These are phyloP conservation scores for Drosophila dives DNA, from an alignment of 2,888 invertebrate genomes.

Conservation along the genomic window DNA sequence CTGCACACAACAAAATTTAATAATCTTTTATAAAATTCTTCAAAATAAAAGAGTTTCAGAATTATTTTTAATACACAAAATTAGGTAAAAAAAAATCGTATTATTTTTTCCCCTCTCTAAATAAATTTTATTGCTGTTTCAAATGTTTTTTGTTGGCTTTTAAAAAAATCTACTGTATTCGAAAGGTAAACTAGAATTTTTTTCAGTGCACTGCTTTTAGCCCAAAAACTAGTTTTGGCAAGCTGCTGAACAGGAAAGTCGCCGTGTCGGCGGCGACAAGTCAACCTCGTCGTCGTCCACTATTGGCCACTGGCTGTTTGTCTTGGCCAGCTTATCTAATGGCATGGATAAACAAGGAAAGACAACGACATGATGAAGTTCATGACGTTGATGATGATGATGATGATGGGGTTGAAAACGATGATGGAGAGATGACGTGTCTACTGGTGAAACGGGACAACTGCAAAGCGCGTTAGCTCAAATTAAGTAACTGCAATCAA, in stretches of 20 bases:
- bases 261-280: conserved; percentile 37
- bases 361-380: conserved; percentile 53
- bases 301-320: conserved; percentile 69
- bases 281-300: conserved; percentile 24
- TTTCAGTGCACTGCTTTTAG: conserved; percentile 43
- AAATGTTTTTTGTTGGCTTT: neutral
- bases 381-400: conserved; percentile 6
- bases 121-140: neutral
- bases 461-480: conserved; percentile 74
- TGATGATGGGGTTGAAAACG: neutral
- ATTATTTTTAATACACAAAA: neutral
- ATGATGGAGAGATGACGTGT: conserved; percentile 14
- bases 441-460: conserved; percentile 43
- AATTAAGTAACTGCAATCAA: conserved; percentile 77
- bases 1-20: neutral
- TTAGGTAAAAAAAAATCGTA: neutral
- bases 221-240: conserved; percentile 72
- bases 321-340: conserved; percentile 77
- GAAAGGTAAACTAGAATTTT: neutral
- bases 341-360: conserved; percentile 75
- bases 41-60: neutral
- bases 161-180: neutral
- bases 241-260: conserved; percentile 54
- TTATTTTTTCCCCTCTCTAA: neutral
- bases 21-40: neutral